Percentiles rank a stretch among this genome's conserved stretches.
These are phyloP conservation scores for Pholis gunnellus DNA, from an alignment of 2,113 vertebrate genomes.

Conservation along the genomic window DNA sequence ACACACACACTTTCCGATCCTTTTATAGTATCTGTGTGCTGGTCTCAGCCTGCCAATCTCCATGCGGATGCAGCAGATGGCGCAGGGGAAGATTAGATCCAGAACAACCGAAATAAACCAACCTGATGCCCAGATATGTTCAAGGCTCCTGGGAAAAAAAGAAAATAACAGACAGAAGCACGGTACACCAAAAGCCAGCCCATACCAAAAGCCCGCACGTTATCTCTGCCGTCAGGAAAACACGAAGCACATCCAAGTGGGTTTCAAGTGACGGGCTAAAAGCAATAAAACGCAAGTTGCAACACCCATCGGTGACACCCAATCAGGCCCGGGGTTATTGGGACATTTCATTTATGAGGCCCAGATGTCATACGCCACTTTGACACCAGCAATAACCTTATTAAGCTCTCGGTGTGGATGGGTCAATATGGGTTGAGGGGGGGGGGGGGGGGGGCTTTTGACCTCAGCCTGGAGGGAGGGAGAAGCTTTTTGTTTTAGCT, in stretches of 20 bases:
- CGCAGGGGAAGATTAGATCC: slow-evolving; percentile 60
- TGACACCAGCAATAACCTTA: slow-evolving; percentile 22
- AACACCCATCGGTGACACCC: slow-evolving; percentile 36
- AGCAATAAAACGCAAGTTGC: slow-evolving; percentile 55
- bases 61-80: slow-evolving; percentile 56
- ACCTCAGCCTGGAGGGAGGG: background rate
- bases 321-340: slow-evolving; percentile 39
- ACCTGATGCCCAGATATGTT: slow-evolving; percentile 49
- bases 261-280: slow-evolving; percentile 58
- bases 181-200: slow-evolving; percentile 7
- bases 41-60: slow-evolving; percentile 56
- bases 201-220: slow-evolving; percentile 8
- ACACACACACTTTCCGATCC: slow-evolving; percentile 2
- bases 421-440: slow-evolving; percentile 11
- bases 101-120: slow-evolving; percentile 67
- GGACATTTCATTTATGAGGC: slow-evolving; percentile 49
- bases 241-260: slow-evolving; percentile 1
- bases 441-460: too few species aligned
- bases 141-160: slow-evolving; percentile 36
- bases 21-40: slow-evolving; percentile 25
- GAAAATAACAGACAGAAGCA: slow-evolving; percentile 36
- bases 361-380: slow-evolving; percentile 41
- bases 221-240: slow-evolving; percentile 34
- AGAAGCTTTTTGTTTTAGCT: background rate
- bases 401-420: slow-evolving; percentile 31